Evolutionary conservation across 2,113 vertebrate genomes (phyloP).

Genomic region (Sturnira hondurensis): DNA sequence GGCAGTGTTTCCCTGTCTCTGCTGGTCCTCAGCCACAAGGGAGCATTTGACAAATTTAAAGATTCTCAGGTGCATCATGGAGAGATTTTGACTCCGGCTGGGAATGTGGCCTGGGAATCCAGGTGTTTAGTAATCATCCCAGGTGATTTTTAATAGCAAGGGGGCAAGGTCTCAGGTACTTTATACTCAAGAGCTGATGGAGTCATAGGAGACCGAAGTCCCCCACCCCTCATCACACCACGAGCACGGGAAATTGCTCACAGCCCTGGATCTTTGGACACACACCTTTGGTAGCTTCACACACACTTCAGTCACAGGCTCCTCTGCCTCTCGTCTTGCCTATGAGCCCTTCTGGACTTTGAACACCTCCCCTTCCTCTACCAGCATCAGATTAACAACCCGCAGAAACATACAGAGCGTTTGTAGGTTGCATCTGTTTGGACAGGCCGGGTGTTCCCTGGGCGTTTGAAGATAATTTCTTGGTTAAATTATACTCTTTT

Average conservation of each 20-base stretch:
- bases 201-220: neutral
- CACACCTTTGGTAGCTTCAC: accelerated
- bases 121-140: neutral
- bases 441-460: constrained; percentile 63
- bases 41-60: neutral
- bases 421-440: constrained; percentile 45
- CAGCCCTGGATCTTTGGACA: too few relatives aligned
- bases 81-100: neutral
- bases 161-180: neutral
- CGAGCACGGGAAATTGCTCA: accelerated
- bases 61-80: neutral
- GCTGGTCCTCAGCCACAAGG: neutral
- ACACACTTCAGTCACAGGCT: accelerated
- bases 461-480: constrained; percentile 75
- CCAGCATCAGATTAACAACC: neutral
- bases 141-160: neutral
- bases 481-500: constrained; percentile 70
- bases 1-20: neutral
- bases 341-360: neutral
- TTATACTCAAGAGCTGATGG: neutral
- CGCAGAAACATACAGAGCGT: neutral
- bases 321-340: neutral
- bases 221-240: neutral
- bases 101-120: neutral
- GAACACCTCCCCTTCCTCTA: neutral